Evolutionary conservation across 2,797 vertebrate species (phyloP).

Genomic region (Sebastes miniatus): DNA sequence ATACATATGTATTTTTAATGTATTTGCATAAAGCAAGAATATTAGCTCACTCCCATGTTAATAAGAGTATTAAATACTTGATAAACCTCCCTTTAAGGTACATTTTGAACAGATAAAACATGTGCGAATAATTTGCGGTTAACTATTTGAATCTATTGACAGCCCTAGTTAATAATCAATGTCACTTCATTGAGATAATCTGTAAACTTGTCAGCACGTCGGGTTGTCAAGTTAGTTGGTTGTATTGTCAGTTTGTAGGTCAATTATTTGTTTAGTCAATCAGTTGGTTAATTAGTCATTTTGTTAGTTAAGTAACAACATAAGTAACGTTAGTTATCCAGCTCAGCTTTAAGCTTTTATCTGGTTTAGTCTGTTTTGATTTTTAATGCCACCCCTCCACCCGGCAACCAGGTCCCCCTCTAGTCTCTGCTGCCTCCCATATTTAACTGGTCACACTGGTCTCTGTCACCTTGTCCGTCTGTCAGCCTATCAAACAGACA

Average conservation of each 20-base stretch:
- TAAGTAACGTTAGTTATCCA: background rate
- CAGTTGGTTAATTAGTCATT: background rate
- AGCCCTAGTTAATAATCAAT: too few species aligned
- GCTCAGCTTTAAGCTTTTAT: background rate
- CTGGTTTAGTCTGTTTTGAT: slow-evolving; percentile 14
- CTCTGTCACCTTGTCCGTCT: slow-evolving; percentile 34
- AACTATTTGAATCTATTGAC: too few species aligned
- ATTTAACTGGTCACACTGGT: slow-evolving; percentile 20
- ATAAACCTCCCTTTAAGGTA: too few species aligned
- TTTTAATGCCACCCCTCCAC: slow-evolving; percentile 15
- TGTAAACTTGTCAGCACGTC: background rate
- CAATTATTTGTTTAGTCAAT: background rate
- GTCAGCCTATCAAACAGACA: slow-evolving; percentile 53
- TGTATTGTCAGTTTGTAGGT: background rate
- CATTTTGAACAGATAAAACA: too few species aligned
- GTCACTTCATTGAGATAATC: background rate
- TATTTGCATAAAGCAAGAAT: too few species aligned
- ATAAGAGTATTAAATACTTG: too few species aligned
- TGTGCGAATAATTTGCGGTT: too few species aligned
- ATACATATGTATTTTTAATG: too few species aligned
- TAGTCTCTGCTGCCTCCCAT: background rate
- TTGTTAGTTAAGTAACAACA: background rate
- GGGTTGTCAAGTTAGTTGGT: background rate
- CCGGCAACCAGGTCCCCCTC: background rate
- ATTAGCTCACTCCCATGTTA: too few species aligned